Conservation (phyloP, 2,888 invertebrate species). For the Drosophila pseudotakahashii region DNA sequence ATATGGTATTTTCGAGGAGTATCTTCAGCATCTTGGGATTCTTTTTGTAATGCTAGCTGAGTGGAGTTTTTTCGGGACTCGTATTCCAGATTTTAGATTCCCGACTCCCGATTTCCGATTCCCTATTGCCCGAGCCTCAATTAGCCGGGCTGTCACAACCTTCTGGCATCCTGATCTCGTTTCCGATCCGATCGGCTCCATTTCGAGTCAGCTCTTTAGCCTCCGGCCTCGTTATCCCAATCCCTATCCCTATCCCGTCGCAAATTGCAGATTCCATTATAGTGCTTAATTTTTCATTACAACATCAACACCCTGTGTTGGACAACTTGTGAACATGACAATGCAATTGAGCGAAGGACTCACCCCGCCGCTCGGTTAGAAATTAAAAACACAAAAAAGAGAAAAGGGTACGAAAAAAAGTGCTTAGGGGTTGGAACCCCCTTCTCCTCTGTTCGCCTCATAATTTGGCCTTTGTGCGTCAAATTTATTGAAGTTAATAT, state of each 20-base stretch:
- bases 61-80: neutral
- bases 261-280: conserved; percentile 66
- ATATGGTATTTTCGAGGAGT: neutral
- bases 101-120: neutral
- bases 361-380: conserved; percentile 3
- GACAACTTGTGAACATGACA: conserved; percentile 82
- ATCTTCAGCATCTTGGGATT: neutral
- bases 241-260: conserved; percentile 3
- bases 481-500: conserved; percentile 81
- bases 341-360: conserved; percentile 69
- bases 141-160: conserved; percentile 36
- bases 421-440: conserved; percentile 50
- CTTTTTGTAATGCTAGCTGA: neutral
- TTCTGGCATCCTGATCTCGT: conserved; percentile 2
- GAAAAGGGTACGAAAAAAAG: conserved; percentile 5
- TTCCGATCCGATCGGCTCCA: conserved; percentile 25
- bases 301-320: conserved; percentile 79
- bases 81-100: no score
- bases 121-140: conserved; percentile 14
- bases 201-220: conserved; percentile 39
- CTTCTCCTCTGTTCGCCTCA: conserved; percentile 36
- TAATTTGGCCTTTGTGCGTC: conserved; percentile 66
- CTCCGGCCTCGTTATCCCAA: neutral
- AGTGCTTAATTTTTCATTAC: conserved; percentile 72
- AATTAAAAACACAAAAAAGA: neutral